A percentile compares a stretch with the other conserved stretches of the same genome.
These are phyloP conservation scores for Periplaneta americana DNA, from an alignment of 1,140 invertebrate species.

Conservation along the genomic window DNA sequence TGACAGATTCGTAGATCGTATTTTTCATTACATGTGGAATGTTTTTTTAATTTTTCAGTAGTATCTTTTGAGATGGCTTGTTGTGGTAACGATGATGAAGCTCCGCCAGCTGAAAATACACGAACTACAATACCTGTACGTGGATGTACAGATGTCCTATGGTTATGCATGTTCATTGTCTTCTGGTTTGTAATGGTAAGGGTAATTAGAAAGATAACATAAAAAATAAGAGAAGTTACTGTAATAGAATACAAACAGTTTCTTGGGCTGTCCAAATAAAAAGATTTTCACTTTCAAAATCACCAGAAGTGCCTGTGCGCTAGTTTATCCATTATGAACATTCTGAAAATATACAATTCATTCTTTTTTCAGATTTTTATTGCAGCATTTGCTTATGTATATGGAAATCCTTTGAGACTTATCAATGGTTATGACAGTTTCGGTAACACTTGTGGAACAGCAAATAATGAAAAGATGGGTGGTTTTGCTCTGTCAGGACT, in stretches of 20 bases:
- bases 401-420: constrained; percentile 80
- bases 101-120: background rate
- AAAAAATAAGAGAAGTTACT: constrained; percentile 24
- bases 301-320: too few species aligned
- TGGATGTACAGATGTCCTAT: constrained; percentile 77
- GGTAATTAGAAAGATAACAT: constrained; percentile 24
- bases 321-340: too few species aligned
- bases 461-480: constrained; percentile 66
- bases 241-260: constrained; percentile 18
- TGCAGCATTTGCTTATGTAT: constrained; percentile 81
- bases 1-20: too few species aligned
- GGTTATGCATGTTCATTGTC: constrained; percentile 72
- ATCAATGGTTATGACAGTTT: constrained; percentile 93
- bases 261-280: too few species aligned
- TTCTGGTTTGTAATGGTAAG: constrained; percentile 87
- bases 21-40: too few species aligned
- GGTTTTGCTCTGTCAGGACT: constrained; percentile 71
- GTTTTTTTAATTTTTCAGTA: background rate
- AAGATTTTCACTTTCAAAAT: too few species aligned
- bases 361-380: constrained; percentile 64
- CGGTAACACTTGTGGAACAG: constrained; percentile 90
- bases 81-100: background rate
- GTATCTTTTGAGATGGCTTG: background rate
- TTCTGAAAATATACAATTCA: too few species aligned
- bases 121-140: too few species aligned